Evolutionary conservation across 2,113 vertebrate species (phyloP).

Genomic region (Sceloporus tristichus): DNA sequence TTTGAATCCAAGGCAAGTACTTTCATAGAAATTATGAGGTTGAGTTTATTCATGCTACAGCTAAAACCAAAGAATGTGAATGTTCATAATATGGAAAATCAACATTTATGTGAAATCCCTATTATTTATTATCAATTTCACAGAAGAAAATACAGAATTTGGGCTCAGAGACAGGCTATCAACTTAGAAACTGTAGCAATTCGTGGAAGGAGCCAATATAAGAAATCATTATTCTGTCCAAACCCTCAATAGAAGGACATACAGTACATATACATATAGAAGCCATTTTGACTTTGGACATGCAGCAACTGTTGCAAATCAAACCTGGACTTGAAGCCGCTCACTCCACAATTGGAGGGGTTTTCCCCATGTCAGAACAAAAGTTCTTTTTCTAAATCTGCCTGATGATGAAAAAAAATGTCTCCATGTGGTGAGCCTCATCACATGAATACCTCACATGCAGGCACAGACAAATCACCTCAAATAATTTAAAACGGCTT

Average conservation of each 20-base stretch:
- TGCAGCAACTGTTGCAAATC: too few species aligned
- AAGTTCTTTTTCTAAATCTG: neutral
- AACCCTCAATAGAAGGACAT: too few species aligned
- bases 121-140: neutral
- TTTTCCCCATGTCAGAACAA: neutral
- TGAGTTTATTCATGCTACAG: slow-evolving; percentile 60
- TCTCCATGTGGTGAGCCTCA: neutral
- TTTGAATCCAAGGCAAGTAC: neutral
- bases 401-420: neutral
- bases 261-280: too few species aligned
- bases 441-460: neutral
- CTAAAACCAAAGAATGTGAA: slow-evolving; percentile 16
- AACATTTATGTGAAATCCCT: slow-evolving; percentile 13
- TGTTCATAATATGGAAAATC: slow-evolving; percentile 65
- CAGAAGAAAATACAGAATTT: neutral
- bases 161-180: neutral
- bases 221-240: neutral
- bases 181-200: neutral
- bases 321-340: neutral
- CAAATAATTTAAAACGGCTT: neutral
- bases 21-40: slow-evolving; percentile 18
- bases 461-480: neutral
- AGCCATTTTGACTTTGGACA: too few species aligned
- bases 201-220: neutral
- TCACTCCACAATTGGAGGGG: neutral